Conservation (phyloP, 2,888 invertebrate genomes). For the Nephrotoma flavescens region DNA sequence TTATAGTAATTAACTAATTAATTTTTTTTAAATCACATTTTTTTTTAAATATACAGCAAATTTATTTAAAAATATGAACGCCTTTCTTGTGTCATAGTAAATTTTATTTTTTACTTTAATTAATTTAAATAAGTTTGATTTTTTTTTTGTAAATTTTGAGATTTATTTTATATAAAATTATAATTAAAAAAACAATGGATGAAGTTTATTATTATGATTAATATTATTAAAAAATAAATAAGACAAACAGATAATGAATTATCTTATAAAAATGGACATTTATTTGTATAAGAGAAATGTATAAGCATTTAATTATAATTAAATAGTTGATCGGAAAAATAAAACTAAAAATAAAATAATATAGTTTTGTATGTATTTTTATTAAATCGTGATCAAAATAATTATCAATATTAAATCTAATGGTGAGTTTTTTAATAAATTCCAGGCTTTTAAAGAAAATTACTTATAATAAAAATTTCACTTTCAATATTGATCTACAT, state of each 20-base stretch:
- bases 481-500: no score
- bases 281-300: background rate
- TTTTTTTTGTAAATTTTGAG: background rate
- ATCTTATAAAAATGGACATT: background rate
- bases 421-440: no score
- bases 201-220: background rate
- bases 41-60: background rate
- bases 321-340: background rate
- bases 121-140: background rate
- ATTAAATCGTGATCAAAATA: no score
- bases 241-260: background rate
- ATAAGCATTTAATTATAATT: background rate
- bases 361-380: no score
- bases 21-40: background rate
- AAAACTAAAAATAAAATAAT: background rate
- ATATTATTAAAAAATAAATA: background rate
- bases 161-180: background rate
- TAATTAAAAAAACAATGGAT: background rate
- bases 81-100: background rate
- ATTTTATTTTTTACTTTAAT: background rate
- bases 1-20: background rate
- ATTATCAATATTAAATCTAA: no score
- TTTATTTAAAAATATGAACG: background rate
- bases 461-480: no score
- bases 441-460: no score